Base-by-base conservation (phyloP, 2,113 vertebrate genomes). In the Microtus pennsylvanicus region DNA sequence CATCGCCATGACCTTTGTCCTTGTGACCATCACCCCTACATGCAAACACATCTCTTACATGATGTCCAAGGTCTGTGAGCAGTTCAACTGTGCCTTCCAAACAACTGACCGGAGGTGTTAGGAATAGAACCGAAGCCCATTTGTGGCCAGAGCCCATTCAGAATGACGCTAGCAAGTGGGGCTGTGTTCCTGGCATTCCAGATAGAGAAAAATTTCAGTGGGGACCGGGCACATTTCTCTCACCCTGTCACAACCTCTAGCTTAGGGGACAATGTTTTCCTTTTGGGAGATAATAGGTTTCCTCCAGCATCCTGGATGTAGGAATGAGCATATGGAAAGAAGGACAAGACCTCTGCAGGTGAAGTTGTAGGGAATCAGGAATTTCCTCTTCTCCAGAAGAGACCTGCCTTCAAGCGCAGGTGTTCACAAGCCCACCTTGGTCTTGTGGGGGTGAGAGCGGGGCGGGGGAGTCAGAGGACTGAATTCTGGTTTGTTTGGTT, bases 61-160 rank as follows among this genome's bases (percentile, higher is more conserved):
- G 77, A 91, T 94, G 14, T 61, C 74, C 91, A 94, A 90, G 85
- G 94, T 97, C 52, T 95, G 50, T 96, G 97, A 98, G 98, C 96
- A 97, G 95, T 87, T 98, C 95, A 96, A 91, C 97, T 96, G 76
- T 87, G 77, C 78, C 96, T 96, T 97, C 94, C 96, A 97, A 94
- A 97, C 86, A 91, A 42, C 80, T 94, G 89, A 87, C 96, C 88
- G 86, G 92, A 94, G 93, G 96, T 96, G 93, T 97, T 96, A 77
- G 96, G 17, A 97, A 85, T 94, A 93, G 89, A 97, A 91, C 55
- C 93, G 81, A 90, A 96, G 75, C 94, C 95, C 91, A 97, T 97
- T 97, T 97, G 97, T 97, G 92, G 97, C 91, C 96, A 94, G 95
- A 96, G 88, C 90, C 97, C 98, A 98, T 98, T 98, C 98, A 98